These are phyloP conservation scores for Paracyclopina nana DNA, from an alignment of 1,140 invertebrate genomes.

Conservation along the genomic window DNA sequence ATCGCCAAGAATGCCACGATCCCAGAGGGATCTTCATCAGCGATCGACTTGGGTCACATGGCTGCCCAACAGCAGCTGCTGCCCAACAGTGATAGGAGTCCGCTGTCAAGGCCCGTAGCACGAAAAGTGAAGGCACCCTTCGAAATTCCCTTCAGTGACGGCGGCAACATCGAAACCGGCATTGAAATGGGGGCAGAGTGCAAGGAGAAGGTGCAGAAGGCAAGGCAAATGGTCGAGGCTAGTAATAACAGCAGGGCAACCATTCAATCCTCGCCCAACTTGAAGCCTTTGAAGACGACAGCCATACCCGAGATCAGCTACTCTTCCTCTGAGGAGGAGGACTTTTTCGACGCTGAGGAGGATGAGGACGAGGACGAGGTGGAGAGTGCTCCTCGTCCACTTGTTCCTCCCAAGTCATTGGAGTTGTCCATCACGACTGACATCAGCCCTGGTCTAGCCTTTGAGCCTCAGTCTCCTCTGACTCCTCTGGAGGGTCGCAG, in stretches of 20 bases:
- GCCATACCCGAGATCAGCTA: slow-evolving; percentile 70
- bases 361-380: slow-evolving; percentile 8
- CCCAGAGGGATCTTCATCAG: background rate
- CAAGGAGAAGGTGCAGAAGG: background rate
- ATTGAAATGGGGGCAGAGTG: slow-evolving; percentile 6
- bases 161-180: slow-evolving; percentile 2
- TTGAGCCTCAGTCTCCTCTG: background rate
- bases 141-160: slow-evolving; percentile 4
- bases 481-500: background rate
- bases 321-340: slow-evolving; percentile 80
- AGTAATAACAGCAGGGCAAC: too few species aligned
- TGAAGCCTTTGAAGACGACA: slow-evolving; percentile 1
- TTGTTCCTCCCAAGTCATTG: background rate
- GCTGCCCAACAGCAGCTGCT: too few species aligned
- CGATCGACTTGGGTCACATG: too few species aligned
- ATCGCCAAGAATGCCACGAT: slow-evolving; percentile 52
- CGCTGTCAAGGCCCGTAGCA: background rate
- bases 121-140: slow-evolving; percentile 3
- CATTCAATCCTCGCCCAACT: too few species aligned
- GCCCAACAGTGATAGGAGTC: too few species aligned
- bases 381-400: background rate
- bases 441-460: too few species aligned
- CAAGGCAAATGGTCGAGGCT: background rate
- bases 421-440: too few species aligned
- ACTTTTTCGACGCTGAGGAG: slow-evolving; percentile 84